Evolutionary conservation across 2,113 vertebrate species (phyloP).

Genomic region (Cyprinus carpio): DNA sequence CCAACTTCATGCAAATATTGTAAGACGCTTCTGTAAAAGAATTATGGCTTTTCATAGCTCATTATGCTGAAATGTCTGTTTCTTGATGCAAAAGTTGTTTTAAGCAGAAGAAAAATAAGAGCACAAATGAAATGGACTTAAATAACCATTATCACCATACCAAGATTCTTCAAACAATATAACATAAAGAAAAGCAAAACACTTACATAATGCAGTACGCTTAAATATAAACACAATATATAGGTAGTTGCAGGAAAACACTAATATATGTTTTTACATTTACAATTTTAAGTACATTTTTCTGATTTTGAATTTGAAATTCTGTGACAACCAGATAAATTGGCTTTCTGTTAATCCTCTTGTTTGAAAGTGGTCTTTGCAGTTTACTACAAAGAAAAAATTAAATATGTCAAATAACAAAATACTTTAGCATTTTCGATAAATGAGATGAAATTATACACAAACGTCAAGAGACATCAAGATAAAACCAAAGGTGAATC

Average conservation of each 20-base stretch:
- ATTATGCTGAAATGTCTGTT: too few species aligned
- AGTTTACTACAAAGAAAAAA: conserved; percentile 23
- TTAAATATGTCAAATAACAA: conserved; percentile 5
- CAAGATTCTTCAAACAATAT: not conserved
- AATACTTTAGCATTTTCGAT: conserved; percentile 8
- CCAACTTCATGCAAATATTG: conserved; percentile 28
- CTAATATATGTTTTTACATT: conserved; percentile 2
- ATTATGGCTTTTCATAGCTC: too few species aligned
- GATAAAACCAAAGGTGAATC: conserved; percentile 60
- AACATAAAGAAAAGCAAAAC: not conserved
- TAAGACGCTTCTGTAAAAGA: too few species aligned
- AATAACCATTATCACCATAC: conserved; percentile 30
- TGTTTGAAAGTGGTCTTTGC: conserved; percentile 35
- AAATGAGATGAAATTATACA: conserved; percentile 56
- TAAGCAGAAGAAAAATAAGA: not conserved
- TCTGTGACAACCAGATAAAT: not conserved
- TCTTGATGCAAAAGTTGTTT: conserved; percentile 6
- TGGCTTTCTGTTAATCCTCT: conserved; percentile 32
- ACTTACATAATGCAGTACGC: conserved; percentile 3
- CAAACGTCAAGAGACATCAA: conserved; percentile 70
- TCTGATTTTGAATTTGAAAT: not conserved
- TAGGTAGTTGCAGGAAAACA: conserved; percentile 43
- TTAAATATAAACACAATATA: conserved; percentile 43
- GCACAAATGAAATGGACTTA: not conserved
- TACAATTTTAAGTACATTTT: not conserved